phyloP scores from a whole-genome alignment of 2,113 vertebrate species.

The Pteruthius melanotis region DNA sequence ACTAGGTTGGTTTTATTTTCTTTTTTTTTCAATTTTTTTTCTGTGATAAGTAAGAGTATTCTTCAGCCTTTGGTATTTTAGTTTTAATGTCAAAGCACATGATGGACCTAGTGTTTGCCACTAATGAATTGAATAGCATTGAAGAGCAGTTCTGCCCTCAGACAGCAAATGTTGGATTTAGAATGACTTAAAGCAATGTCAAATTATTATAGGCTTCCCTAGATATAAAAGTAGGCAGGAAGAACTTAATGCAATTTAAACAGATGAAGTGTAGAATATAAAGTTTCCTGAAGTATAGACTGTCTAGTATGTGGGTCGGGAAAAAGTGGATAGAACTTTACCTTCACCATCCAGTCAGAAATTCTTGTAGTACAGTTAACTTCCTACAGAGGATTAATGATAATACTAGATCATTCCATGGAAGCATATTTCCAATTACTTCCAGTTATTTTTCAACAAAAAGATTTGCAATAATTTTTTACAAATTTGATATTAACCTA shows the following conservation, averaged over 20 bases:
- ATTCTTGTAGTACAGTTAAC: not conserved
- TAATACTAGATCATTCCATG: not conserved
- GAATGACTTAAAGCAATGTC: not conserved
- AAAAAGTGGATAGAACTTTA: not conserved
- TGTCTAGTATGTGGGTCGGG: not conserved
- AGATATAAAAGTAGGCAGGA: not conserved
- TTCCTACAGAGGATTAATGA: not conserved
- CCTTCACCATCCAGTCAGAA: not conserved
- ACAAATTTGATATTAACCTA: not conserved
- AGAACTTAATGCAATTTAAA: not conserved
- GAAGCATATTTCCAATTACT: not conserved
- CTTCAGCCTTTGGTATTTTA: not conserved
- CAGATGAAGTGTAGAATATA: not conserved
- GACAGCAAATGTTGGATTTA: not conserved
- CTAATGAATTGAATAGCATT: not conserved
- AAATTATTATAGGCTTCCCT: not conserved
- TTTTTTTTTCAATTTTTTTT: not conserved
- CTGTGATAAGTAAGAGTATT: not conserved
- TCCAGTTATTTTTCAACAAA: not conserved
- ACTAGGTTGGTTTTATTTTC: not conserved
- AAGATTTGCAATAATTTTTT: not conserved
- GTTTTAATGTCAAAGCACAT: not conserved
- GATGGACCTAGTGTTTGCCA: not conserved
- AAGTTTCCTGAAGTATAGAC: not conserved
- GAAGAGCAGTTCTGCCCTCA: not conserved